Evolutionary conservation across 2,113 vertebrate genomes (phyloP).

Genomic region (Dasyurus viverrinus): DNA sequence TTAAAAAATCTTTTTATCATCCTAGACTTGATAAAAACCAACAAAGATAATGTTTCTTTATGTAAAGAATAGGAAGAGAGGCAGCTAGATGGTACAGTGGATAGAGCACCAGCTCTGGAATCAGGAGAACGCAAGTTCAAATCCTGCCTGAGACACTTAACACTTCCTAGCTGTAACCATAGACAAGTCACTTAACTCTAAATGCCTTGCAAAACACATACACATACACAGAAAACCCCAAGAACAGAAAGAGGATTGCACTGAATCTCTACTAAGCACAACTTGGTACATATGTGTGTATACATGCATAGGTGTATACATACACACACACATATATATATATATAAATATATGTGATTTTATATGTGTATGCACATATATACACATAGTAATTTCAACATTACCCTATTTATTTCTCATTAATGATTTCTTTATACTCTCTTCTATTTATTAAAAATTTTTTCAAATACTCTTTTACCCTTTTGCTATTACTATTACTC

Average conservation of each 20-base stretch:
- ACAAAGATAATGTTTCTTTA: neutral
- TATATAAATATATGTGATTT: neutral
- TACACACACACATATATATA: too few species aligned
- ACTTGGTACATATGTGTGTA: neutral
- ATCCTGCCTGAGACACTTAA: too few species aligned
- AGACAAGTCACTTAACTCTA: too few species aligned
- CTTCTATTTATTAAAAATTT: neutral
- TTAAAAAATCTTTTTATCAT: neutral
- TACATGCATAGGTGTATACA: too few species aligned
- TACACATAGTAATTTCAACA: neutral
- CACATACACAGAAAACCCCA: too few species aligned
- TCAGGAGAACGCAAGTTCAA: too few species aligned
- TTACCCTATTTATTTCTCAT: neutral
- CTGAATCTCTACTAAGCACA: neutral
- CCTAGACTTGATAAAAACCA: neutral
- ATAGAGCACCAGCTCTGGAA: too few species aligned
- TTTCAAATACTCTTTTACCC: neutral
- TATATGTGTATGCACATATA: too few species aligned
- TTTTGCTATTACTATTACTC: neutral
- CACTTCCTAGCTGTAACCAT: too few species aligned
- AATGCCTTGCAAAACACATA: too few species aligned
- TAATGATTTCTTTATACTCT: neutral
- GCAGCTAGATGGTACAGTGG: too few species aligned
- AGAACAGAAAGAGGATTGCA: slow-evolving; percentile 1
- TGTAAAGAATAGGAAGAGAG: neutral